Percentiles rank a stretch among this genome's conserved stretches.
Conservation (phyloP, 2,113 vertebrate species). For the Gobio gobio region DNA sequence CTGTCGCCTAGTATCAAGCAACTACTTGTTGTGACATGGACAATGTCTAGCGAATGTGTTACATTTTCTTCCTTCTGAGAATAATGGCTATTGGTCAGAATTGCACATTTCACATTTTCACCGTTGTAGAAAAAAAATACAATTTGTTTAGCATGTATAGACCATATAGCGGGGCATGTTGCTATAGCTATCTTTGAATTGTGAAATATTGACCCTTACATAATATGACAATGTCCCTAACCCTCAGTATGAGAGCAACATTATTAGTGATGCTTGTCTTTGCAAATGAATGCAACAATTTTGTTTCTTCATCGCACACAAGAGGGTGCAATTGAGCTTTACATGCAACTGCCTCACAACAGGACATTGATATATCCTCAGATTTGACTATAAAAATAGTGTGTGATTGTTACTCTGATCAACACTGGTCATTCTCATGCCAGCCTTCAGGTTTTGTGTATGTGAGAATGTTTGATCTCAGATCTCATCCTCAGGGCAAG, state of each 20-base stretch:
- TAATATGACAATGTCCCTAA: background rate
- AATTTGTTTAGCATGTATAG: background rate
- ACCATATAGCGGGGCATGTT: background rate
- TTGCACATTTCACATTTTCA: background rate
- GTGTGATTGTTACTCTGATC: background rate
- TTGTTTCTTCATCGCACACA: constrained; percentile 13
- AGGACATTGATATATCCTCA: background rate
- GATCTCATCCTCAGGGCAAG: constrained; percentile 26
- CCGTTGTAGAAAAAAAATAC: background rate
- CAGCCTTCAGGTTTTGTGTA: background rate
- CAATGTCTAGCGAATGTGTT: background rate
- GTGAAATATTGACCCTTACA: background rate
- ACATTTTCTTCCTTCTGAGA: background rate
- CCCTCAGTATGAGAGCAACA: background rate
- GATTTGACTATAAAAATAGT: background rate
- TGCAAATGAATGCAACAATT: background rate
- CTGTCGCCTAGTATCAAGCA: background rate
- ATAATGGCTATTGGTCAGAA: background rate
- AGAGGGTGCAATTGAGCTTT: constrained; percentile 28
- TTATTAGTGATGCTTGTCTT: background rate
- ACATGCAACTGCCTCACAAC: background rate
- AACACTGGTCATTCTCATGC: background rate
- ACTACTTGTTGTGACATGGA: background rate
- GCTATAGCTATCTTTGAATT: background rate
- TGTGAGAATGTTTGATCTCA: constrained; percentile 26